phyloP scores from a whole-genome alignment of 2,113 vertebrate genomes.

The Vombatus ursinus region DNA sequence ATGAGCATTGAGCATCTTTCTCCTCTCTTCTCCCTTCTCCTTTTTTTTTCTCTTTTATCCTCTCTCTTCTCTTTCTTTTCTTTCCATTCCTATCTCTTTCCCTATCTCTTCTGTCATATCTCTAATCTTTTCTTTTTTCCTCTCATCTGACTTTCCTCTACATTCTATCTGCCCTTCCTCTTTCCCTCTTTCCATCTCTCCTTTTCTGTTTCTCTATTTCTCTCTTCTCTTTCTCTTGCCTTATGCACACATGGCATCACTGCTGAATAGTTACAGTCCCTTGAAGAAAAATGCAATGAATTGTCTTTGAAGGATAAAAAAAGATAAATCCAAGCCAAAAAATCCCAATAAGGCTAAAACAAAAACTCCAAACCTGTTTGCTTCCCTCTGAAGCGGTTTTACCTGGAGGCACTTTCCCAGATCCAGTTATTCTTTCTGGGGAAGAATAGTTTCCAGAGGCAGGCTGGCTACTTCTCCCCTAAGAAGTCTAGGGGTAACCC shows the following conservation, averaged over 20 bases:
- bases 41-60: neutral
- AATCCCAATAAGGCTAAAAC: conserved; percentile 47
- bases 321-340: neutral
- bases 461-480: neutral
- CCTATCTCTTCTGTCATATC: neutral
- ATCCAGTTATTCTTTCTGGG: conserved; percentile 13
- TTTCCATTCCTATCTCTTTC: neutral
- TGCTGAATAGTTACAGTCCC: neutral
- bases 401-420: conserved; percentile 7
- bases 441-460: neutral
- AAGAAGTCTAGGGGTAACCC: neutral
- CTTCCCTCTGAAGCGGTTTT: conserved; percentile 21
- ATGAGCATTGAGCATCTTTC: neutral
- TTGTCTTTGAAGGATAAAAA: conserved; percentile 59
- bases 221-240: neutral
- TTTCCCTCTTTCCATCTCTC: neutral
- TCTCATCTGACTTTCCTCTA: neutral
- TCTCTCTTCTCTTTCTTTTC: neutral
- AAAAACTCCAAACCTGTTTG: conserved; percentile 48
- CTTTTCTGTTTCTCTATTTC: neutral
- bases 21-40: neutral
- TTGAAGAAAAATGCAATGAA: conserved; percentile 19
- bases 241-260: neutral
- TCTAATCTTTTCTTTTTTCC: neutral
- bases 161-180: neutral